These are phyloP conservation scores for Bombus sibiricus DNA, from an alignment of 1,140 invertebrate species.

Conservation along the genomic window DNA sequence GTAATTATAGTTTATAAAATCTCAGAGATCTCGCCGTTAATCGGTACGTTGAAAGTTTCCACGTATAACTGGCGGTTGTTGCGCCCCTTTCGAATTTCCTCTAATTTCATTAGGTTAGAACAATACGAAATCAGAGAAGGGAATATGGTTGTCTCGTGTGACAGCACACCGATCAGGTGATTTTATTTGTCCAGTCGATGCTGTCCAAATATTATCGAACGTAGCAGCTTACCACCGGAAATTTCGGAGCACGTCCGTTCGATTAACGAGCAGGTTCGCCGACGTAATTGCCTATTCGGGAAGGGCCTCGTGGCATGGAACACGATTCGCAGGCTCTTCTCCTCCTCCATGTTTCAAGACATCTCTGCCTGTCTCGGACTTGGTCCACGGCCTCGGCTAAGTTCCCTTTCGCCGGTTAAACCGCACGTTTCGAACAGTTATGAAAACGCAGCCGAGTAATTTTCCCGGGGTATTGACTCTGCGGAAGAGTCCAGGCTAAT, in stretches of 20 bases:
- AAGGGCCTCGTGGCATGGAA: neutral
- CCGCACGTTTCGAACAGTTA: conserved; percentile 56
- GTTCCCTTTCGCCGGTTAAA: conserved; percentile 25
- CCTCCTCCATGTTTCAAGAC: conserved; percentile 30
- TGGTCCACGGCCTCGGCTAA: neutral
- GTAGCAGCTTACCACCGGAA: neutral
- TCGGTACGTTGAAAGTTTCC: no score
- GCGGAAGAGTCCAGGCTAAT: conserved; percentile 71
- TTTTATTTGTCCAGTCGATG: conserved; percentile 16
- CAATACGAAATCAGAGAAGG: neutral
- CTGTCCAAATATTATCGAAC: conserved; percentile 18
- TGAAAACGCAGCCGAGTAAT: conserved; percentile 70
- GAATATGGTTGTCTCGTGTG: neutral
- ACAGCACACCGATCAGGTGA: neutral
- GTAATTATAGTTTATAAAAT: neutral
- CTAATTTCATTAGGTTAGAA: neutral
- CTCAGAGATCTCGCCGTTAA: neutral
- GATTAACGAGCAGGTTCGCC: conserved; percentile 24
- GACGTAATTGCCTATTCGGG: conserved; percentile 30
- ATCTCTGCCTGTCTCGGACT: neutral
- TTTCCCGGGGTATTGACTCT: conserved; percentile 75
- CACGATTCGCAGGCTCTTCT: neutral
- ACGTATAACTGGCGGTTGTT: no score
- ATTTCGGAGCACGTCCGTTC: conserved; percentile 36
- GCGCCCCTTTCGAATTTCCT: neutral